Percentiles rank a stretch among this genome's conserved stretches.
Evolutionary conservation across 30 jellyfish, hydroid and myxozoan species (phyloP).

Genomic region (Hydra vulgaris): DNA sequence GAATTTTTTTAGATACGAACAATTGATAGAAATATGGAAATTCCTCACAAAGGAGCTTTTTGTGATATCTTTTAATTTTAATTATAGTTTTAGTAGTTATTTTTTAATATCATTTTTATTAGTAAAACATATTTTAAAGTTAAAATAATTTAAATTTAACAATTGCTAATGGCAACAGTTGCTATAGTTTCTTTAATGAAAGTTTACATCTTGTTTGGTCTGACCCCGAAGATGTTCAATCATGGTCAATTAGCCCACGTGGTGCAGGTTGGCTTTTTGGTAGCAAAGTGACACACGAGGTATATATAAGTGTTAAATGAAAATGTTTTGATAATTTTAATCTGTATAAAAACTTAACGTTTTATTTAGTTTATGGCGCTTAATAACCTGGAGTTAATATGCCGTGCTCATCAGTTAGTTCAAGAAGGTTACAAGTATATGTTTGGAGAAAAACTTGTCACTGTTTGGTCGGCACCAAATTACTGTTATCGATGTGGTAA

Average conservation of each 20-base stretch:
- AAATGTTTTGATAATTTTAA: background rate
- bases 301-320: background rate
- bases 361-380: conserved; percentile 53
- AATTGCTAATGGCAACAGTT: background rate
- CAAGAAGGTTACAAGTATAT: conserved; percentile 92
- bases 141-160: background rate
- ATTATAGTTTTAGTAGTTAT: background rate
- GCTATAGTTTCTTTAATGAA: conserved; percentile 21
- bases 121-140: too few relatives aligned
- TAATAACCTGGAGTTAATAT: conserved; percentile 61
- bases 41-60: conserved; percentile 94
- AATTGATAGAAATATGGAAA: conserved; percentile 84
- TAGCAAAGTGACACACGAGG: conserved; percentile 82
- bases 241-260: conserved; percentile 98
- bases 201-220: conserved; percentile 88
- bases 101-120: background rate
- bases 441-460: conserved; percentile 81
- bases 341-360: background rate
- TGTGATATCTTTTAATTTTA: conserved; percentile 91
- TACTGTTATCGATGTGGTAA: conserved; percentile 97
- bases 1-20: conserved; percentile 73
- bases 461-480: conserved; percentile 99
- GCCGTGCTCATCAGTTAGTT: conserved; percentile 97
- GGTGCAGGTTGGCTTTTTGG: conserved; percentile 99
- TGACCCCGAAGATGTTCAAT: conserved; percentile 88